Conservation (phyloP, 2,888 invertebrate species). For the Tenthredo amoena region DNA sequence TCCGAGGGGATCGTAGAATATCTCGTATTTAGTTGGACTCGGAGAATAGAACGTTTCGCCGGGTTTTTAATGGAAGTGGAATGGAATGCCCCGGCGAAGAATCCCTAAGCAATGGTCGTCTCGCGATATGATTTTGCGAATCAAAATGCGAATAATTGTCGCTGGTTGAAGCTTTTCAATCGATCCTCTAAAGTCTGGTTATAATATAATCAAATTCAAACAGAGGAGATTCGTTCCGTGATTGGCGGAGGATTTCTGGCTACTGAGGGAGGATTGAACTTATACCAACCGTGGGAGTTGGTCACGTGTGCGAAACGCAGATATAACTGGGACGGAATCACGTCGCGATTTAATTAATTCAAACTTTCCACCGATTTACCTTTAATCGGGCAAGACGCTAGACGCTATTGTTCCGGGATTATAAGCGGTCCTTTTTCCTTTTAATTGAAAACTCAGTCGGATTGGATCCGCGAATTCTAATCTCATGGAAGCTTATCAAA, state of each 20-base stretch:
- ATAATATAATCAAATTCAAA: constrained; percentile 41
- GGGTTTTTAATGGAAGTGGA: neutral
- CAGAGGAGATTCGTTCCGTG: constrained; percentile 38
- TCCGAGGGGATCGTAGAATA: neutral
- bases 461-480: constrained; percentile 36
- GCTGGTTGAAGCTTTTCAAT: constrained; percentile 18
- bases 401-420: constrained; percentile 47
- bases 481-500: neutral
- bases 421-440: constrained; percentile 11
- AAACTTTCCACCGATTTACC: constrained; percentile 70
- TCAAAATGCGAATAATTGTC: constrained; percentile 4
- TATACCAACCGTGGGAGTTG: neutral
- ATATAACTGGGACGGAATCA: constrained; percentile 72
- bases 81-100: neutral
- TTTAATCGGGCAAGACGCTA: constrained; percentile 67
- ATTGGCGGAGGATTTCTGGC: constrained; percentile 6
- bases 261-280: neutral
- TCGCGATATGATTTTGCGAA: neutral
- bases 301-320: constrained; percentile 72
- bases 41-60: neutral
- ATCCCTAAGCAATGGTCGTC: neutral
- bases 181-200: constrained; percentile 8
- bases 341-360: constrained; percentile 76
- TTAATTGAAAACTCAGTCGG: constrained; percentile 46
- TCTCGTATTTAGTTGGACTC: neutral